Percentiles rank a stretch among this genome's conserved stretches.
phyloP scores from a whole-genome alignment of 2,888 invertebrate genomes.

The Magallana nippona region DNA sequence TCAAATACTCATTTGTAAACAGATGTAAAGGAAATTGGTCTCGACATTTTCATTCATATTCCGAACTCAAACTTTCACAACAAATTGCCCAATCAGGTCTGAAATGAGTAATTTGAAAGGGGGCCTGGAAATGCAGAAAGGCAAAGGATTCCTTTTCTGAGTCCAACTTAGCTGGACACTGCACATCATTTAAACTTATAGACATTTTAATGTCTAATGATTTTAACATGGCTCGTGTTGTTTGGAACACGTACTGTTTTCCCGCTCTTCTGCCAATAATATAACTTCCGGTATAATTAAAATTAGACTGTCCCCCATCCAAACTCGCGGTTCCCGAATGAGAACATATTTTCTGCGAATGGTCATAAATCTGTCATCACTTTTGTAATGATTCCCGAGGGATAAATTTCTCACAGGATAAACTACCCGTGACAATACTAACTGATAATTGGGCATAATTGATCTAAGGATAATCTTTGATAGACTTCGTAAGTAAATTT shows the following conservation, averaged over 20 bases:
- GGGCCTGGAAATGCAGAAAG: too few relatives aligned
- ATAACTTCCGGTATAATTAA: neutral
- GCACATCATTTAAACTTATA: neutral
- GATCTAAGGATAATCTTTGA: conserved; percentile 16
- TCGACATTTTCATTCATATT: too few relatives aligned
- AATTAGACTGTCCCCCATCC: neutral
- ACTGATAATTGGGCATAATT: conserved; percentile 39
- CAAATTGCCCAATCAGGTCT: too few relatives aligned
- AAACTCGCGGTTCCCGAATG: neutral
- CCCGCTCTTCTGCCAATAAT: conserved; percentile 8
- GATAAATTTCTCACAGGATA: neutral
- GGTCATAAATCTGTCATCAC: conserved; percentile 21
- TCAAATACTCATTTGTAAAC: too few relatives aligned
- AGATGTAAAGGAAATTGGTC: too few relatives aligned
- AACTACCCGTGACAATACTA: conserved; percentile 11
- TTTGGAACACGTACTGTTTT: neutral
- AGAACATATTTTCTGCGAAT: neutral
- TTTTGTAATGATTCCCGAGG: neutral
- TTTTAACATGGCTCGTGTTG: neutral
- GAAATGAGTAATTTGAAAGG: too few relatives aligned
- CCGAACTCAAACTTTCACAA: too few relatives aligned
- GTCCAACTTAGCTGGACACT: neutral
- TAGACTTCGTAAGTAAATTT: conserved; percentile 26
- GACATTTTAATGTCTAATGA: neutral
- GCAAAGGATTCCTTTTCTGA: too few relatives aligned